Conservation (phyloP, 2,888 invertebrate species). For the Danaus chrysippus region DNA sequence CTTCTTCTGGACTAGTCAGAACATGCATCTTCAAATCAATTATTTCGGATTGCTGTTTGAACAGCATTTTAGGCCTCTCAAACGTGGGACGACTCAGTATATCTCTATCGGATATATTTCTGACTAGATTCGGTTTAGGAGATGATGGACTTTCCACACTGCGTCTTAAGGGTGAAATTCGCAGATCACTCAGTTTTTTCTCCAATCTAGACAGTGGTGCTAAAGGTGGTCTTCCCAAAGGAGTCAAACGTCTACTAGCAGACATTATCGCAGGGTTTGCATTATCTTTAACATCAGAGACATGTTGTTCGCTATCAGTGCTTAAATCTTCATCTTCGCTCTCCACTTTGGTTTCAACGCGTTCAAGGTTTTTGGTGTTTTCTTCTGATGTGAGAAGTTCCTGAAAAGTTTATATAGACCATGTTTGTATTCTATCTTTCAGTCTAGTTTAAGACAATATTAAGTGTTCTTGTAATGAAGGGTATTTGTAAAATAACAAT, state of each 20-base stretch:
- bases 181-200: conserved; percentile 60
- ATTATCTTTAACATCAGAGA: conserved; percentile 57
- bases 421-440: not conserved
- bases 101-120: conserved; percentile 59
- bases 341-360: conserved; percentile 75
- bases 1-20: conserved; percentile 59
- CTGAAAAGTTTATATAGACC: conserved; percentile 33
- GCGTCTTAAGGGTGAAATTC: conserved; percentile 63
- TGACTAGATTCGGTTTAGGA: conserved; percentile 51
- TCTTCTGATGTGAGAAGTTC: conserved; percentile 76
- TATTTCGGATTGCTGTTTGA: conserved; percentile 70
- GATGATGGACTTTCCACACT: conserved; percentile 57
- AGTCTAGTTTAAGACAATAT: no score
- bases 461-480: no score
- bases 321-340: conserved; percentile 70
- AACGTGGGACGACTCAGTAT: conserved; percentile 50
- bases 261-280: conserved; percentile 35
- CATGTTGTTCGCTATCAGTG: conserved; percentile 67
- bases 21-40: conserved; percentile 73
- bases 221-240: conserved; percentile 62
- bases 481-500: no score
- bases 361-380: conserved; percentile 69
- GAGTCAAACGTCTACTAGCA: conserved; percentile 50
- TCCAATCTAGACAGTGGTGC: conserved; percentile 59
- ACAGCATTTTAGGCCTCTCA: conserved; percentile 64